Conservation (phyloP, 1,140 invertebrate genomes). For the Littorina saxatilis region DNA sequence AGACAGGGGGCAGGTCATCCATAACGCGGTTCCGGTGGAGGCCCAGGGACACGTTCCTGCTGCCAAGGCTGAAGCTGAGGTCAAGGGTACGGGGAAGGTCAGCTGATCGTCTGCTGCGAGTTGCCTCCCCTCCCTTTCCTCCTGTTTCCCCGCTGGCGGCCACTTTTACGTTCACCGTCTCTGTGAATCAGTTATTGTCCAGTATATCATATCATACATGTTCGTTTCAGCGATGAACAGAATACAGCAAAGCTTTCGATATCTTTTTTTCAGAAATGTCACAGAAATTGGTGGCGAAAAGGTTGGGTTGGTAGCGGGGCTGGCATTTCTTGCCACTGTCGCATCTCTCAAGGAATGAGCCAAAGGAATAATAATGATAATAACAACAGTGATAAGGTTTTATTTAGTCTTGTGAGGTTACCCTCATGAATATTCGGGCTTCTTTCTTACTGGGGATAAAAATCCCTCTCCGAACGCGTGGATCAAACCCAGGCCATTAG, state of each 20-base stretch:
- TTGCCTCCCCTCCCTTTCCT: background rate
- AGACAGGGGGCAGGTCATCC: background rate
- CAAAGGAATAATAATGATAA: too few species aligned
- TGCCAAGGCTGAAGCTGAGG: background rate
- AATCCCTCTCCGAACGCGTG: too few species aligned
- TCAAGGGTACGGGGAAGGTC: conserved; percentile 1
- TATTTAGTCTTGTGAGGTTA: too few species aligned
- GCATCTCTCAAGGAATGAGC: background rate
- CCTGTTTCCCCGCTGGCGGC: background rate
- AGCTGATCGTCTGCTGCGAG: background rate
- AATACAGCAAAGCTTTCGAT: too few species aligned
- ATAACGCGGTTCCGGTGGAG: background rate
- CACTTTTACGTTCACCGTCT: background rate
- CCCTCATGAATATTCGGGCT: too few species aligned
- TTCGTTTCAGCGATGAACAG: too few species aligned
- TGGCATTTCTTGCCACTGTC: background rate
- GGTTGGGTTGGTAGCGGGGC: background rate
- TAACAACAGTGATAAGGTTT: too few species aligned
- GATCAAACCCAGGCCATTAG: too few species aligned
- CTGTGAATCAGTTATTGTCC: background rate
- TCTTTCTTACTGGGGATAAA: too few species aligned
- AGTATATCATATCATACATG: too few species aligned
- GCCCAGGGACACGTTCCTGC: background rate
- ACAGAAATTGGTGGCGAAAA: background rate
- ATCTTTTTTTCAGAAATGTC: too few species aligned